Conservation (phyloP, 2,797 vertebrate species). For the Argya squamiceps region DNA sequence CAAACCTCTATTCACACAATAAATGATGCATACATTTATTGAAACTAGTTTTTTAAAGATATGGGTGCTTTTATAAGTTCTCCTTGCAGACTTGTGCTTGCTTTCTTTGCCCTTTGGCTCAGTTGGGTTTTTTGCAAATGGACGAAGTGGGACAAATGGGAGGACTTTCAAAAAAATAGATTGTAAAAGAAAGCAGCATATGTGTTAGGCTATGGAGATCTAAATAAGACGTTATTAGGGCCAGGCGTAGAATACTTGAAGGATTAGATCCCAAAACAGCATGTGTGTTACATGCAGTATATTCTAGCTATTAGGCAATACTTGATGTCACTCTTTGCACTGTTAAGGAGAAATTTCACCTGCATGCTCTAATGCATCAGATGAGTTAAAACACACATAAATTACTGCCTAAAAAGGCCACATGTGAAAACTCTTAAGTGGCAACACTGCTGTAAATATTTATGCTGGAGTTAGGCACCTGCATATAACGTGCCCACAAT, state of each 20-base stretch:
- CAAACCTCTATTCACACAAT: background rate
- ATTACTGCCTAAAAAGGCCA: conserved; percentile 12
- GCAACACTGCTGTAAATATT: conserved; percentile 29
- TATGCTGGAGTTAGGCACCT: conserved; percentile 3
- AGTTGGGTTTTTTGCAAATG: background rate
- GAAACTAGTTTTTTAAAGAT: background rate
- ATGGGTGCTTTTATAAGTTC: background rate
- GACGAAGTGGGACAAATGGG: background rate
- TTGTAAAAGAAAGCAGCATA: background rate
- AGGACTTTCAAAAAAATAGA: background rate
- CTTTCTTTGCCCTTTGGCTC: background rate
- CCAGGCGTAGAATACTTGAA: background rate
- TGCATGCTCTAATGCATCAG: background rate
- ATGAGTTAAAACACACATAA: conserved; percentile 1
- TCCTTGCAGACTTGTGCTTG: background rate
- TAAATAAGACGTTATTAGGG: background rate
- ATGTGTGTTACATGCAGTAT: background rate
- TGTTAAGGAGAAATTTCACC: conserved; percentile 27
- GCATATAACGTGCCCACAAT: background rate
- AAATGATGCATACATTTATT: background rate
- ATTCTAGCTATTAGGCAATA: background rate
- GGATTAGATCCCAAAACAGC: background rate
- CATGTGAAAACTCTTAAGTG: conserved; percentile 18
- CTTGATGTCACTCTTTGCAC: background rate
- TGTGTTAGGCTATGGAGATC: background rate